Percentiles rank a stretch among this genome's conserved stretches.
phyloP scores from a whole-genome alignment of 2,888 invertebrate genomes.

The Eurois occulta region DNA sequence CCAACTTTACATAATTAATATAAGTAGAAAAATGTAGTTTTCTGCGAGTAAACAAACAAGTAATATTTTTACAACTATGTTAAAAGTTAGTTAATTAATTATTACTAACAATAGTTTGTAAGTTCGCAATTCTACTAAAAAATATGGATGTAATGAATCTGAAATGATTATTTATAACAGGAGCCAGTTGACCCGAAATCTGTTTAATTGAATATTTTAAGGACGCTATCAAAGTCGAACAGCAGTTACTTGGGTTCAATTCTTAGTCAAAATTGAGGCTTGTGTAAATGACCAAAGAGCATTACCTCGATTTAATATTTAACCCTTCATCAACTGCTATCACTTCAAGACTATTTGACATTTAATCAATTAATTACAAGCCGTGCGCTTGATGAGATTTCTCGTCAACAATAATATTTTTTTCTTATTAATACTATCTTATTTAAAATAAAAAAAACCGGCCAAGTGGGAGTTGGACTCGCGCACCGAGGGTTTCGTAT shows the following conservation, averaged over 20 bases:
- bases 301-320: background rate
- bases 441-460: too few relatives aligned
- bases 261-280: constrained; percentile 13
- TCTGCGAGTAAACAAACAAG: background rate
- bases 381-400: background rate
- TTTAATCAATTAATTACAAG: background rate
- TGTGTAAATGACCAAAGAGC: background rate
- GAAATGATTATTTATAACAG: background rate
- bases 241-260: constrained; percentile 5
- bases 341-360: background rate
- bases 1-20: background rate
- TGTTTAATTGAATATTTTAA: constrained; percentile 8
- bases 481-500: too few relatives aligned
- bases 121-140: too few relatives aligned
- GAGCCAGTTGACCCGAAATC: constrained; percentile 1
- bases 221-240: background rate
- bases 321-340: too few relatives aligned
- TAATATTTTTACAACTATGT: too few relatives aligned
- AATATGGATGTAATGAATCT: too few relatives aligned
- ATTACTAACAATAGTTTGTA: too few relatives aligned
- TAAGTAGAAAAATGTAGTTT: background rate
- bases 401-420: background rate
- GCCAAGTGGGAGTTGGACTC: too few relatives aligned
- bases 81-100: too few relatives aligned
- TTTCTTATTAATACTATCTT: too few relatives aligned